phyloP scores from a whole-genome alignment of 2,888 invertebrate genomes.

The Tachystola acroxantha region DNA sequence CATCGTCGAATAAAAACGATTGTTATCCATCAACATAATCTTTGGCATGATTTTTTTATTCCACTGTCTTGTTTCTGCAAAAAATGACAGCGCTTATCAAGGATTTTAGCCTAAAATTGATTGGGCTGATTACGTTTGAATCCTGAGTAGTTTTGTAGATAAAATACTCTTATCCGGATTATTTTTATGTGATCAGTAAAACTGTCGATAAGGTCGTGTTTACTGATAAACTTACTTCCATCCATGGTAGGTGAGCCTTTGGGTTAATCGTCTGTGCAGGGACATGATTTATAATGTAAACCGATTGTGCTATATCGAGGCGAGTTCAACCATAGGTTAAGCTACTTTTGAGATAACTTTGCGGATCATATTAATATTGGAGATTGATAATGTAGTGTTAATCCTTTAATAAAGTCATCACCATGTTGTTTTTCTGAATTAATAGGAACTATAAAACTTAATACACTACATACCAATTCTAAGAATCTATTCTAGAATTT shows the following conservation, averaged over 20 bases:
- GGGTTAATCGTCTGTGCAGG: slow-evolving; percentile 29
- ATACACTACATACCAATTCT: too few relatives aligned
- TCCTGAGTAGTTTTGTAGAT: slow-evolving; percentile 26
- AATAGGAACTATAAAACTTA: too few relatives aligned
- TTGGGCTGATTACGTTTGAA: slow-evolving; percentile 53
- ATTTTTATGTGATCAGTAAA: slow-evolving; percentile 50
- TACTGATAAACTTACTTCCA: slow-evolving; percentile 14
- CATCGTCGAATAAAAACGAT: slow-evolving; percentile 32
- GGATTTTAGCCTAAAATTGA: slow-evolving; percentile 59
- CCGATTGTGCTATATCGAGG: slow-evolving; percentile 8
- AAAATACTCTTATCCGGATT: slow-evolving; percentile 36
- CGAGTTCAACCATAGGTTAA: too few relatives aligned
- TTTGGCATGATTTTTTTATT: slow-evolving; percentile 41
- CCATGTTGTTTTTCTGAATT: too few relatives aligned
- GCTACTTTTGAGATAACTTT: too few relatives aligned
- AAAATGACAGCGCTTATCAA: slow-evolving; percentile 48
- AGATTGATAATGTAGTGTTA: too few relatives aligned
- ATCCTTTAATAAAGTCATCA: too few relatives aligned
- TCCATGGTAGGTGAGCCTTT: background rate
- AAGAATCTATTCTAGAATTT: too few relatives aligned
- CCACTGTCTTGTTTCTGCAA: slow-evolving; percentile 41
- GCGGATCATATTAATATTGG: too few relatives aligned
- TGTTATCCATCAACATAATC: slow-evolving; percentile 40
- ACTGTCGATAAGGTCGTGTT: slow-evolving; percentile 39
- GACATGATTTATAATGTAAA: slow-evolving; percentile 28